phyloP scores from a whole-genome alignment of 1,140 invertebrate species.

The Homarus americanus region DNA sequence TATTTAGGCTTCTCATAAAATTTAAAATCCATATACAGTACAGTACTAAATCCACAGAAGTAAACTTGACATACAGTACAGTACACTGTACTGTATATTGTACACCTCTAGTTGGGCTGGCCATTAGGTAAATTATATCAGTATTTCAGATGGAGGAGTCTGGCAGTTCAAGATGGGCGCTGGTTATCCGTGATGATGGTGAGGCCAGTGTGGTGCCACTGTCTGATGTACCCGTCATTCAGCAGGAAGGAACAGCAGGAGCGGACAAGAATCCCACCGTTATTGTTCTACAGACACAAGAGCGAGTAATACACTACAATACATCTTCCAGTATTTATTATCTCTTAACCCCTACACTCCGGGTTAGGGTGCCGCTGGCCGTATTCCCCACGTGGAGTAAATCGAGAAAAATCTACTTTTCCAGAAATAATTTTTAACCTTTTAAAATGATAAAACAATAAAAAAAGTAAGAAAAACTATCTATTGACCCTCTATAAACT shows the following conservation, averaged over 20 bases:
- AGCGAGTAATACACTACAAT: not conserved
- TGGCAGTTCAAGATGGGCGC: conserved; percentile 26
- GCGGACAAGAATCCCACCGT: conserved; percentile 47
- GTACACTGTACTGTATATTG: not conserved
- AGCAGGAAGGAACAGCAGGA: not conserved
- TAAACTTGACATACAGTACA: not conserved
- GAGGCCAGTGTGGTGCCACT: conserved; percentile 61
- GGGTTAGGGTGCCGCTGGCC: too few species aligned
- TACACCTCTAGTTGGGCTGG: too few species aligned
- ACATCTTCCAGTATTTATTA: not conserved
- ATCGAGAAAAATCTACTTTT: too few species aligned
- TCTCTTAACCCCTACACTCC: too few species aligned
- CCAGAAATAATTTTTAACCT: too few species aligned
- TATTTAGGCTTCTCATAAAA: not conserved
- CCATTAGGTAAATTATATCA: not conserved
- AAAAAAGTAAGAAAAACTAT: too few species aligned
- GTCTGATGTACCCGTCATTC: conserved; percentile 41
- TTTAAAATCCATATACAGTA: not conserved
- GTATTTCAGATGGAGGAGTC: conserved; percentile 47
- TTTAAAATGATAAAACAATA: too few species aligned
- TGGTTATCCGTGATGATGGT: conserved; percentile 62
- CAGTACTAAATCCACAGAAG: not conserved
- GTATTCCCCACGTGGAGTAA: too few species aligned
- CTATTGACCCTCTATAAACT: too few species aligned
- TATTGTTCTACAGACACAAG: conserved; percentile 58